phyloP scores from a whole-genome alignment of 2,113 vertebrate species.

The Mus spicilegus region DNA sequence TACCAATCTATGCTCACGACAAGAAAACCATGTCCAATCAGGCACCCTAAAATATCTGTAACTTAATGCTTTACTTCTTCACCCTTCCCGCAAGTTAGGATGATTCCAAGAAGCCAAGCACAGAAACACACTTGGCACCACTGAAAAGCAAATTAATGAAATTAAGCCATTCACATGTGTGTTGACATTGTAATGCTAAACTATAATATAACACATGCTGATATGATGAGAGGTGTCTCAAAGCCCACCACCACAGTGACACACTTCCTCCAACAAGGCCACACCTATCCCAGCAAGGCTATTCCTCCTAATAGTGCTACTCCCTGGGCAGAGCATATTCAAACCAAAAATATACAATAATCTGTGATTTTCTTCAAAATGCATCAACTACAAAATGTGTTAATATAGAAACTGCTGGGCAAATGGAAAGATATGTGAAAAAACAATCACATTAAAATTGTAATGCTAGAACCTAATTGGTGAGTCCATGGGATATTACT shows the following conservation, averaged over 20 bases:
- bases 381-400: not conserved
- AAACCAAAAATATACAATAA: not conserved
- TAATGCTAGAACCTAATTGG: not conserved
- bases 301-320: too few species aligned
- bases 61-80: not conserved
- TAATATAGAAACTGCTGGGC: not conserved
- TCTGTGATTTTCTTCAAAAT: slow-evolving; percentile 26
- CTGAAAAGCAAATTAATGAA: slow-evolving; percentile 16
- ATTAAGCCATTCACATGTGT: slow-evolving; percentile 10
- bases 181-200: not conserved
- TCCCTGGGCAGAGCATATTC: too few species aligned
- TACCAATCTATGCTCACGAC: slow-evolving; percentile 38
- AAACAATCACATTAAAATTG: slow-evolving; percentile 25
- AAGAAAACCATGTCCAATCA: slow-evolving; percentile 52
- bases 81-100: not conserved
- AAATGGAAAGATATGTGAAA: not conserved
- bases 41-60: not conserved
- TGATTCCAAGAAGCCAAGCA: not conserved
- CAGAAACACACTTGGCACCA: slow-evolving; percentile 29
- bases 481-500: not conserved
- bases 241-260: too few species aligned
- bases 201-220: not conserved
- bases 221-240: not conserved
- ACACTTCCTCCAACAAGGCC: too few species aligned
- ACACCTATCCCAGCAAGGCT: too few species aligned